Conservation (phyloP, 92 coral and sea anemone species). For the Montipora capitata region DNA sequence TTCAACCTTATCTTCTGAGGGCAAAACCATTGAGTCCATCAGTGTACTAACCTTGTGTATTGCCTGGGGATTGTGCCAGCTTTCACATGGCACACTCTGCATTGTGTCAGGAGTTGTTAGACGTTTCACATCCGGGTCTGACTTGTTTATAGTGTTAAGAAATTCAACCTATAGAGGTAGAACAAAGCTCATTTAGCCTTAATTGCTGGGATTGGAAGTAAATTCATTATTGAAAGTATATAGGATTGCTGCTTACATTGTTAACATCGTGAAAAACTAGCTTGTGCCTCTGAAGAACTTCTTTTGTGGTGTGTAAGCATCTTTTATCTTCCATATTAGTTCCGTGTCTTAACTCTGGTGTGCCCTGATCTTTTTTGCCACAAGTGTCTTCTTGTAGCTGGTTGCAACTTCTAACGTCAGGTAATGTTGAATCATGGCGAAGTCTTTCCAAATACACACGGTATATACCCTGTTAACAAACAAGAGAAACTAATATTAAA, state of each 20-base stretch:
- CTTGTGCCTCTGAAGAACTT: conserved; percentile 53
- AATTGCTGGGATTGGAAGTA: no score
- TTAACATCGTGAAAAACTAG: conserved; percentile 88
- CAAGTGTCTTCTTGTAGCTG: neutral
- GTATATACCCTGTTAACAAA: conserved; percentile 62
- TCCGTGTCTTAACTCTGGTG: neutral
- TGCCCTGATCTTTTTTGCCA: neutral
- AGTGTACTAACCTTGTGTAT: conserved; percentile 23
- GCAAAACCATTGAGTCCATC: no score
- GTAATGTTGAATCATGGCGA: neutral
- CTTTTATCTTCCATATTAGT: neutral
- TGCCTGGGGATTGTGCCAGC: conserved; percentile 25
- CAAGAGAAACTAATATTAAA: neutral
- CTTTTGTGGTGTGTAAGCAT: conserved; percentile 30
- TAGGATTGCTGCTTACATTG: conserved; percentile 62
- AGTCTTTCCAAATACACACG: conserved; percentile 63
- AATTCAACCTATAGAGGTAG: conserved; percentile 23
- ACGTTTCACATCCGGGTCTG: conserved; percentile 28
- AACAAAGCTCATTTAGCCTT: neutral
- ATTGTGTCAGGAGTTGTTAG: neutral
- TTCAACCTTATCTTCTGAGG: no score
- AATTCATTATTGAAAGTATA: no score
- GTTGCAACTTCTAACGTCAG: neutral
- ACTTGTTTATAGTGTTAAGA: neutral
- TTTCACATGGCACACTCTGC: conserved; percentile 11